These are phyloP conservation scores for Cybosia mesomella DNA, from an alignment of 2,888 invertebrate species.

Conservation along the genomic window DNA sequence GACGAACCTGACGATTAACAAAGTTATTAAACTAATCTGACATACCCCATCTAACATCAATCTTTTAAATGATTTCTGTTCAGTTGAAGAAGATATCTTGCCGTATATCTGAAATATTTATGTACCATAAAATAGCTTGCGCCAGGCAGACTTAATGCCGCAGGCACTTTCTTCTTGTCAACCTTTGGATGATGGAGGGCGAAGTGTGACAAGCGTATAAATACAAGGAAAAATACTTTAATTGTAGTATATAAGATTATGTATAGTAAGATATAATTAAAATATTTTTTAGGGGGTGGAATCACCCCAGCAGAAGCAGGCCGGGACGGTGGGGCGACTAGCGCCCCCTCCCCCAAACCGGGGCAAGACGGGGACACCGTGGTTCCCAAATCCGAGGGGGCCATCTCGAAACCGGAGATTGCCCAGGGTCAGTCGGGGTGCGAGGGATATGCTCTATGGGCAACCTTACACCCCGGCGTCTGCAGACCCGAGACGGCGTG, in stretches of 20 bases:
- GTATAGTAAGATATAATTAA: no score
- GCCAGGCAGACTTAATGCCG: not conserved
- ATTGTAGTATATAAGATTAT: not conserved
- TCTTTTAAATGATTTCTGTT: conserved; percentile 15
- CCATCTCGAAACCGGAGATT: no score
- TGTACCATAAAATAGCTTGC: conserved; percentile 8
- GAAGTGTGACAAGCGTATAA: not conserved
- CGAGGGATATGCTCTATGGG: no score
- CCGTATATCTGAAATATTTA: conserved; percentile 8
- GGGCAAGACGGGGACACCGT: no score
- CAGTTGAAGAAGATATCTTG: conserved; percentile 3
- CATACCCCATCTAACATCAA: conserved; percentile 21
- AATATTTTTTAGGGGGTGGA: no score
- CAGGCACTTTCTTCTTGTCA: conserved; percentile 3
- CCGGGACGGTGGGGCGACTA: no score
- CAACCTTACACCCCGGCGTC: no score
- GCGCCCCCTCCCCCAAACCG: no score
- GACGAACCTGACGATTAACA: not conserved
- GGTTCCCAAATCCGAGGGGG: no score
- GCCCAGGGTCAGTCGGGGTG: no score
- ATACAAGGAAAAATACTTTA: not conserved
- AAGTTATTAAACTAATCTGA: conserved; percentile 31
- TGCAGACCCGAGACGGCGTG: no score
- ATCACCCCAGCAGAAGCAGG: no score
- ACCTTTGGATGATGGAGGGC: not conserved